Conservation (phyloP, 2,888 invertebrate genomes). For the Cylloceria caligata region DNA sequence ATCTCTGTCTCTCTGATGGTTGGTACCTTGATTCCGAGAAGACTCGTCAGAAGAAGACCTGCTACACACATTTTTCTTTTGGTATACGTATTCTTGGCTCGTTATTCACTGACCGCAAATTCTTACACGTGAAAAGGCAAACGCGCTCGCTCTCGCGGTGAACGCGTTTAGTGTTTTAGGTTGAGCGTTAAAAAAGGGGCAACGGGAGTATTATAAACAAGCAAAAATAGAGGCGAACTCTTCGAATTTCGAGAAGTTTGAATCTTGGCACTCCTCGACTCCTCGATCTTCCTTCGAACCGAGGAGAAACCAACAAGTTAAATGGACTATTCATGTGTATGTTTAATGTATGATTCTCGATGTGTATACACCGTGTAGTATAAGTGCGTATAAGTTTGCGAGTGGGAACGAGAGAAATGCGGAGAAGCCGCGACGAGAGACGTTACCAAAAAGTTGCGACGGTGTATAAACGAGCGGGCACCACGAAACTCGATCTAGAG, state of each 20-base stretch:
- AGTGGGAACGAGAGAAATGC: conserved; percentile 39
- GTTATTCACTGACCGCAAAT: conserved; percentile 47
- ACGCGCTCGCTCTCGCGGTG: conserved; percentile 30
- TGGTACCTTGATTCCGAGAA: conserved; percentile 27
- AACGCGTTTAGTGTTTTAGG: conserved; percentile 53
- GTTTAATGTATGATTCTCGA: conserved; percentile 61
- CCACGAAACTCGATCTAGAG: conserved; percentile 65
- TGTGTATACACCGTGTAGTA: conserved; percentile 20
- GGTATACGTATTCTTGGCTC: conserved; percentile 1
- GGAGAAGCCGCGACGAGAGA: conserved; percentile 45
- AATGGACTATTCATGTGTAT: conserved; percentile 60
- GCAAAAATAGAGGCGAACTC: conserved; percentile 36
- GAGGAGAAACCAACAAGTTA: conserved; percentile 69
- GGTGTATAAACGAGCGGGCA: conserved; percentile 55
- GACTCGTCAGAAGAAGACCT: conserved; percentile 15
- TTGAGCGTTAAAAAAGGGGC: conserved; percentile 29
- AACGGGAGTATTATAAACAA: background rate
- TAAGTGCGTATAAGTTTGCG: background rate
- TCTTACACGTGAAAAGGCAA: conserved; percentile 46
- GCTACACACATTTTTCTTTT: background rate
- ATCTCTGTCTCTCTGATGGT: background rate
- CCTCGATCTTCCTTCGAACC: conserved; percentile 13
- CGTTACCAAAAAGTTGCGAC: conserved; percentile 59
- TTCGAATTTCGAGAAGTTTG: conserved; percentile 46
- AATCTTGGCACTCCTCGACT: conserved; percentile 37